Evolutionary conservation across 2,113 vertebrate genomes (phyloP).

Genomic region (Vulpes ferrilata): DNA sequence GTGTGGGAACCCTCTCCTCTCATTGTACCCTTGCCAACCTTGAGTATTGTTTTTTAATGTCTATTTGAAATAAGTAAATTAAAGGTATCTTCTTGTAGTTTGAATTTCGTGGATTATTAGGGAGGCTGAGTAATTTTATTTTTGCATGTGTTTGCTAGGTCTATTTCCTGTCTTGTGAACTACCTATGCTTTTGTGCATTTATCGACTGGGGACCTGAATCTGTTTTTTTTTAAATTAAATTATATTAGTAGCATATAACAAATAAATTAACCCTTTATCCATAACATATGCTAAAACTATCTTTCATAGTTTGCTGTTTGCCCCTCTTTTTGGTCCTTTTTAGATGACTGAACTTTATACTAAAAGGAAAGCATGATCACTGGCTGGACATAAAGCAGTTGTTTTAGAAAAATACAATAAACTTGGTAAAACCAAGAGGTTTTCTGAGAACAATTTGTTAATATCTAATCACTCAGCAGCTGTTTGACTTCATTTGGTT

Average conservation of each 20-base stretch:
- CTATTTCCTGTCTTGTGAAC: neutral
- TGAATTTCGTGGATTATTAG: slow-evolving; percentile 44
- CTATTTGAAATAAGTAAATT: slow-evolving; percentile 59
- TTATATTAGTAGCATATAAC: neutral
- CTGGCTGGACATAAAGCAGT: neutral
- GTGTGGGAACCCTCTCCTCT: neutral
- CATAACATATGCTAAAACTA: neutral
- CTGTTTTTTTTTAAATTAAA: neutral
- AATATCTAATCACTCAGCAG: neutral
- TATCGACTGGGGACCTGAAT: neutral
- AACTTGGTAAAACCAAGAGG: slow-evolving; percentile 21
- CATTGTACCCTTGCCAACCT: slow-evolving; percentile 15
- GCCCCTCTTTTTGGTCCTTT: neutral
- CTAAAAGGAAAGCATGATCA: slow-evolving; percentile 5
- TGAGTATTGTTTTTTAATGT: slow-evolving; percentile 31
- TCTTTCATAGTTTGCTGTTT: slow-evolving; percentile 4
- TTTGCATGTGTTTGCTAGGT: slow-evolving; percentile 20
- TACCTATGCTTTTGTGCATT: slow-evolving; percentile 19
- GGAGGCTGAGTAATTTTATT: slow-evolving; percentile 13
- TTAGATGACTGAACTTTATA: neutral
- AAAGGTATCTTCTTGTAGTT: neutral
- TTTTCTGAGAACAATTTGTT: slow-evolving; percentile 19
- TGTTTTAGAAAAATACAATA: slow-evolving; percentile 48
- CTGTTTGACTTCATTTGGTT: slow-evolving; percentile 28
- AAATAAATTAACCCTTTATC: neutral